Percentiles rank a stretch among this genome's conserved stretches.
These are phyloP conservation scores for Tetramorium simillimum DNA, from an alignment of 1,140 invertebrate genomes.

Conservation along the genomic window DNA sequence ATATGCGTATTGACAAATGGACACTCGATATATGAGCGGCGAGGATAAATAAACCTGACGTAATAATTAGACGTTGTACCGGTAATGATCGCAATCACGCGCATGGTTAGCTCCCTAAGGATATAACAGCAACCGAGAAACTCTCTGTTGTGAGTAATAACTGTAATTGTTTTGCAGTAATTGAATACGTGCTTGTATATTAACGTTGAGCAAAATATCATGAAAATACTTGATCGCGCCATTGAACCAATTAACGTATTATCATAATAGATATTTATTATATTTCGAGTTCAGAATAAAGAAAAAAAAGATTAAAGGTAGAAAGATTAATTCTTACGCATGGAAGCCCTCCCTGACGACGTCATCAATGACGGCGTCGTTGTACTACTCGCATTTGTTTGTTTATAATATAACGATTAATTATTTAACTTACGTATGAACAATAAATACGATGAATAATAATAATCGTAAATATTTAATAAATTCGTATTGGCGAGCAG, in stretches of 20 bases:
- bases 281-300: neutral
- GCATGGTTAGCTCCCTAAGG: constrained; percentile 1
- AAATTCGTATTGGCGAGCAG: neutral
- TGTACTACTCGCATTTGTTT: neutral
- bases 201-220: neutral
- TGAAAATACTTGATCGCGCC: neutral
- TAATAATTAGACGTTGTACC: constrained; percentile 30
- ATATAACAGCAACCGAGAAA: constrained; percentile 12
- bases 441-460: too few species aligned
- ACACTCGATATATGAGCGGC: neutral
- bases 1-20: neutral
- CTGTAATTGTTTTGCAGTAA: constrained; percentile 28
- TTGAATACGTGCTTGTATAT: constrained; percentile 8
- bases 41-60: neutral
- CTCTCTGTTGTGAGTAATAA: constrained; percentile 40
- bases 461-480: too few species aligned
- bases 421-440: too few species aligned
- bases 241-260: neutral
- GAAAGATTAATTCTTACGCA: too few species aligned
- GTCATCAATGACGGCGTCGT: too few species aligned
- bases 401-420: too few species aligned
- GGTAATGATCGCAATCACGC: neutral
- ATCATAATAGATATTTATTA: neutral
- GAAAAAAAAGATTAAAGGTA: neutral
- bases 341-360: too few species aligned